Conservation (phyloP, 2,113 vertebrate species). For the Eclectus roratus region DNA sequence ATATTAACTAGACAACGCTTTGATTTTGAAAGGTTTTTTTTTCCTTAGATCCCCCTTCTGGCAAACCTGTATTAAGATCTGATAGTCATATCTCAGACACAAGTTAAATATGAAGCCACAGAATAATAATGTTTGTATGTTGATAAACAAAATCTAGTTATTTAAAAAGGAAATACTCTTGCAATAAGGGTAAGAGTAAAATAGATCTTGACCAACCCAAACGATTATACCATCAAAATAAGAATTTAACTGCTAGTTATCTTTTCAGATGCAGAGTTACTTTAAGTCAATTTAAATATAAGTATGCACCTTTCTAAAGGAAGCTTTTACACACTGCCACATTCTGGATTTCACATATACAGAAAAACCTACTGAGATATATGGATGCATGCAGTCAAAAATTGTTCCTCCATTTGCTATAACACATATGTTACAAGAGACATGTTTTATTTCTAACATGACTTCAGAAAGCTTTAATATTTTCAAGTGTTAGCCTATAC, state of each 20-base stretch:
- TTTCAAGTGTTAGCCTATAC: background rate
- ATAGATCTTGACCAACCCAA: background rate
- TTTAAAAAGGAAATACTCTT: background rate
- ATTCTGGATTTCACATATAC: background rate
- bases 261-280: background rate
- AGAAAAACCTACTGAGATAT: background rate
- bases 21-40: background rate
- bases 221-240: background rate
- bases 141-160: background rate
- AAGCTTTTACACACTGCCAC: background rate
- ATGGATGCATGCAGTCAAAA: background rate
- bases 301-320: background rate
- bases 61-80: background rate
- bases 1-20: background rate
- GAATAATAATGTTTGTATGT: accelerated
- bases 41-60: background rate
- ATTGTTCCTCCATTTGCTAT: background rate
- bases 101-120: background rate
- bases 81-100: background rate
- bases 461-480: background rate
- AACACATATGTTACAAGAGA: accelerated
- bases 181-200: background rate
- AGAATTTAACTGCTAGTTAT: background rate
- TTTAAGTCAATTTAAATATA: background rate
- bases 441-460: accelerated